These are phyloP conservation scores for Phasia obesa DNA, from an alignment of 2,888 invertebrate genomes.

Conservation along the genomic window DNA sequence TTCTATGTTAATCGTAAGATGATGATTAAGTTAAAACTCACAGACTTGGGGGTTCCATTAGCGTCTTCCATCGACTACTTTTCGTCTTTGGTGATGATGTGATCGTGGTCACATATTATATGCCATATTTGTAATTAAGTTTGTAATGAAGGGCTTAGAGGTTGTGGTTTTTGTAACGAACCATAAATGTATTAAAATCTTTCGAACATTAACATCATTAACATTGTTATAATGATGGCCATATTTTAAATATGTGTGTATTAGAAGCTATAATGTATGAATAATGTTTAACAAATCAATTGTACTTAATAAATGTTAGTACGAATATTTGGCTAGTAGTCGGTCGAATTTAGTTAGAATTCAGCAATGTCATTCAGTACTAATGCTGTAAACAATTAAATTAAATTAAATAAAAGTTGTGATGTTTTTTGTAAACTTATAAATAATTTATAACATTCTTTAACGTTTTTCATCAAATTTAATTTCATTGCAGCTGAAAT, in stretches of 20 bases:
- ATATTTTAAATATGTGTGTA: constrained; percentile 6
- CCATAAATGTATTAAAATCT: constrained; percentile 60
- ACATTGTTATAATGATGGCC: constrained; percentile 35
- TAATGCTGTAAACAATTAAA: constrained; percentile 64
- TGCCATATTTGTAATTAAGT: constrained; percentile 62
- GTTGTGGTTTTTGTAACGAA: constrained; percentile 11
- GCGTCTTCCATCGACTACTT: neutral
- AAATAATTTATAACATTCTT: constrained; percentile 58
- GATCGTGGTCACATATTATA: constrained; percentile 18
- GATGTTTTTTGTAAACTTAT: constrained; percentile 33
- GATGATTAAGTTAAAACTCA: constrained; percentile 67
- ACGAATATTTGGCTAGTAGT: neutral
- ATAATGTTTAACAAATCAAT: too few species aligned
- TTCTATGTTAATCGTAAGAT: constrained; percentile 67
- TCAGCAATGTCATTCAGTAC: constrained; percentile 62
- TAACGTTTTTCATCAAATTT: constrained; percentile 34
- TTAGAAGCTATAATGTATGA: constrained; percentile 1
- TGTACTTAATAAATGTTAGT: neutral
- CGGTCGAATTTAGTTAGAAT: constrained; percentile 53
- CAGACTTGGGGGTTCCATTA: constrained; percentile 53
- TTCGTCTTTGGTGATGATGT: neutral
- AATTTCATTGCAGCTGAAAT: constrained; percentile 64
- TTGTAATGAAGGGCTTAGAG: constrained; percentile 24
- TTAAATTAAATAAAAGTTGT: constrained; percentile 12
- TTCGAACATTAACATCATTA: constrained; percentile 41